phyloP scores from a whole-genome alignment of 2,113 vertebrate species.

The Peromyscus maniculatus region DNA sequence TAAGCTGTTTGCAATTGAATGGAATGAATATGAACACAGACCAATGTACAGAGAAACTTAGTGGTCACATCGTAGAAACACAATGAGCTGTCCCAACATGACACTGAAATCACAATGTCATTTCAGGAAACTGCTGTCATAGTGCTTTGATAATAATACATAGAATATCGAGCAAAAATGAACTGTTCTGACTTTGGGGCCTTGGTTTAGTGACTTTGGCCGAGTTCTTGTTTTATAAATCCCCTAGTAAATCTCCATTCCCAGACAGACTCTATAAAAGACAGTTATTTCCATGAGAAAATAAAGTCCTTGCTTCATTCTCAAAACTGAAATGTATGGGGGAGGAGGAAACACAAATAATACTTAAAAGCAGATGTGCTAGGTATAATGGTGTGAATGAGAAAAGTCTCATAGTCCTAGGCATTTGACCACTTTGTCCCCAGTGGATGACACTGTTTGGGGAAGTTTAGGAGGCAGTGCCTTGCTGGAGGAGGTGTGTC shows the following conservation, averaged over 20 bases:
- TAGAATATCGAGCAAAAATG: background rate
- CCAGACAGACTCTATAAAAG: background rate
- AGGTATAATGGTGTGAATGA: background rate
- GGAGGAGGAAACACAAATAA: background rate
- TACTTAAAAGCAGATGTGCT: background rate
- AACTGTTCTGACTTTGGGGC: background rate
- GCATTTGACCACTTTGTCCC: background rate
- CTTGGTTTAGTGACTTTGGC: background rate
- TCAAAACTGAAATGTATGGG: background rate
- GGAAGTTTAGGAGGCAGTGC: background rate
- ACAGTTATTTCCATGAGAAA: slow-evolving; percentile 37
- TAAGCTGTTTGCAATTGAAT: background rate
- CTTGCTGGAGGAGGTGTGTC: background rate
- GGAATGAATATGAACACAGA: no score
- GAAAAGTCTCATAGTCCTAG: background rate
- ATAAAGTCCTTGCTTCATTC: slow-evolving; percentile 17
- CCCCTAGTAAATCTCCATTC: background rate
- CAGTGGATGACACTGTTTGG: background rate
- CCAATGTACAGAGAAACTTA: background rate
- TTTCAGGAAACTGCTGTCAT: background rate
- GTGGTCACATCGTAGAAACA: background rate
- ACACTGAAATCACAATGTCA: background rate
- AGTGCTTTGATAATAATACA: background rate
- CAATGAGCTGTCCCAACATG: background rate
- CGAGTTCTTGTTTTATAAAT: background rate